Evolutionary conservation across 2,113 vertebrate genomes (phyloP), one percentile per base, ranked within the genome.

Genomic region (Megaceryle maxima): DNA sequence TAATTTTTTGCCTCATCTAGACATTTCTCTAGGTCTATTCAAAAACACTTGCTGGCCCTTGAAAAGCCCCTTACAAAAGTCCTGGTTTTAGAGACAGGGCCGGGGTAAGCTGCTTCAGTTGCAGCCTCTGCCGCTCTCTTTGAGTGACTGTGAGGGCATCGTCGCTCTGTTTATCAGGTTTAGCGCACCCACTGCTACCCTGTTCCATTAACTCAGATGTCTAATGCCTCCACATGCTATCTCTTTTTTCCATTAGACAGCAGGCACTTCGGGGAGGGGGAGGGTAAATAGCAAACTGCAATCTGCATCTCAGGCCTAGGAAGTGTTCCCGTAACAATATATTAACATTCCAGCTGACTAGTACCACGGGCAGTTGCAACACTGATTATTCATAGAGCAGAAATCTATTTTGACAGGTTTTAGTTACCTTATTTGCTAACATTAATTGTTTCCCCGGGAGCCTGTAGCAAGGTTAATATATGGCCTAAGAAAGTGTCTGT

Each of bases 211-310:
- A 21, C 31, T 46, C 5, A 8, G 16, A 6, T 48, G 35, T 50
- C 76, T 60, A 10, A 7, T 29, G 31, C 37, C 29, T 84, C 59
- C 25, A 13, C 0, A 1, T 8, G 3, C 10, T 43, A 1, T 19
- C 21, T 33, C 31, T 28, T 64, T 31, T 55, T 29, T 88, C 35
- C 41, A 0, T n/a, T 6, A 53, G 44, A 17, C 33, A 56, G n/a
- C 22, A 29, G 63, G 14, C 39, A 20, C 48, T 73, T 29, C 1
- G 43, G 39, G 3, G 28, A 17, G 53, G 28, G 28, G 56, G 56
- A 31, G 33, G n/a, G 16, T 35, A 29, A 78, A 25, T 0, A 3
- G 6, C 37, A 13, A 18, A 4, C 5, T 11, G 16, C 74, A 85
- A 39, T 33, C 67, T 35, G 50, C 29, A 9, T 26, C 73, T 46